These are phyloP conservation scores for Apis mellifera DNA, from an alignment of 1,140 invertebrate species.

Conservation along the genomic window DNA sequence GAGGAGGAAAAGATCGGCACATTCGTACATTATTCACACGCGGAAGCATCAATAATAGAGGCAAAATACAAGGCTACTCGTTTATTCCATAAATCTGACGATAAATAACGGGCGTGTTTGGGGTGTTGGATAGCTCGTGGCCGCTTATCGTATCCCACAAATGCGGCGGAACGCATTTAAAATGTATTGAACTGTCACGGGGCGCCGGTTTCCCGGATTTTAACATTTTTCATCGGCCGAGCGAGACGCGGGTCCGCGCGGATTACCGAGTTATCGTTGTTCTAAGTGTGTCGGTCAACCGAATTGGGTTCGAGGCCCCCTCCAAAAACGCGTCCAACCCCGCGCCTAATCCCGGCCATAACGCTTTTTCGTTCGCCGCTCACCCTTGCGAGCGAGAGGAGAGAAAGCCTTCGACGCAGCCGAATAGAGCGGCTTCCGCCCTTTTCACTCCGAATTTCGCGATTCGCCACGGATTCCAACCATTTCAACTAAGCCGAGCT, in stretches of 20 bases:
- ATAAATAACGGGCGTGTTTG: constrained; percentile 81
- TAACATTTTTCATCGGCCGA: constrained; percentile 79
- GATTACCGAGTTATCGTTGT: constrained; percentile 79
- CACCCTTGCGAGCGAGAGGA: neutral
- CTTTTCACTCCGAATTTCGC: neutral
- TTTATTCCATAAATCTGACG: constrained; percentile 82
- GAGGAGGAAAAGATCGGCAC: too few species aligned
- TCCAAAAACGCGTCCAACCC: neutral
- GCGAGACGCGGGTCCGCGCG: constrained; percentile 54
- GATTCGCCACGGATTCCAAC: constrained; percentile 24
- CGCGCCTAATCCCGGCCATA: constrained; percentile 61
- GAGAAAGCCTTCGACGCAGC: neutral
- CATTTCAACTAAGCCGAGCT: too few species aligned
- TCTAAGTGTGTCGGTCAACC: constrained; percentile 76
- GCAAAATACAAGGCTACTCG: constrained; percentile 67
- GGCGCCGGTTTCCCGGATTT: constrained; percentile 77
- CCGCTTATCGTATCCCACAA: constrained; percentile 78
- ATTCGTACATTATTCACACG: too few species aligned
- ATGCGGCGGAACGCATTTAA: constrained; percentile 81
- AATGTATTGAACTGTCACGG: constrained; percentile 82
- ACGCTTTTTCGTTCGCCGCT: constrained; percentile 10
- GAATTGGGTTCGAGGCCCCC: constrained; percentile 59
- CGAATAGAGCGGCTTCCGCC: constrained; percentile 6
- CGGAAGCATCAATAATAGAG: constrained; percentile 56
- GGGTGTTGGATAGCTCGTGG: constrained; percentile 52